Conservation (phyloP, 2,113 vertebrate genomes). For the Brevimyrus niger region DNA sequence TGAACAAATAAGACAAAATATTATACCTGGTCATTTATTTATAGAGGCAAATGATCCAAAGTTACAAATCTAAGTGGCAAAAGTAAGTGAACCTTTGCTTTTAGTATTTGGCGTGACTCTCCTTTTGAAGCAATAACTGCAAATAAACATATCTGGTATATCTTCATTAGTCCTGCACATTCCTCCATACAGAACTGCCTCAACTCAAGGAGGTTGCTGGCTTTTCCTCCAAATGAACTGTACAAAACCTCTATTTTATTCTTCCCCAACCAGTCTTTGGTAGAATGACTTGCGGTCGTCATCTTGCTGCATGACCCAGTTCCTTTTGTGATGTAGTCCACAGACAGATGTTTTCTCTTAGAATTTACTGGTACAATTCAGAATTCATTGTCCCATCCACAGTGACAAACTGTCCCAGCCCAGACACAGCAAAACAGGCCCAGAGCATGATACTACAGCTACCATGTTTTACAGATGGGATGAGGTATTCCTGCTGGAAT, state of each 20-base stretch:
- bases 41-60: not conserved
- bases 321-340: too few species aligned
- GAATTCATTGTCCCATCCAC: not conserved
- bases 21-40: not conserved
- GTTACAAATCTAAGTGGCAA: not conserved
- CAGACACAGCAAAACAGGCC: not conserved
- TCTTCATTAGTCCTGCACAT: not conserved
- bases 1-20: not conserved
- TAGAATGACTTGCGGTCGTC: too few species aligned
- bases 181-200: not conserved
- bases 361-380: not conserved
- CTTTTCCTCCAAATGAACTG: not conserved
- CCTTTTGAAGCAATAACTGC: not conserved
- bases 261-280: not conserved
- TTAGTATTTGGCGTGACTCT: not conserved
- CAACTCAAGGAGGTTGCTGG: not conserved
- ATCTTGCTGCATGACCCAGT: not conserved
- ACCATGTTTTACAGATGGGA: not conserved
- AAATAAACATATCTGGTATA: not conserved
- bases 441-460: not conserved
- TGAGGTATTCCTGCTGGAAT: not conserved
- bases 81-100: not conserved
- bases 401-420: not conserved
- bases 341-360: too few species aligned
- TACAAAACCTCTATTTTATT: not conserved